A percentile compares a stretch with the other conserved stretches of the same genome.
Evolutionary conservation across 2,113 vertebrate genomes (phyloP).

Genomic region (Salvelinus sp.): DNA sequence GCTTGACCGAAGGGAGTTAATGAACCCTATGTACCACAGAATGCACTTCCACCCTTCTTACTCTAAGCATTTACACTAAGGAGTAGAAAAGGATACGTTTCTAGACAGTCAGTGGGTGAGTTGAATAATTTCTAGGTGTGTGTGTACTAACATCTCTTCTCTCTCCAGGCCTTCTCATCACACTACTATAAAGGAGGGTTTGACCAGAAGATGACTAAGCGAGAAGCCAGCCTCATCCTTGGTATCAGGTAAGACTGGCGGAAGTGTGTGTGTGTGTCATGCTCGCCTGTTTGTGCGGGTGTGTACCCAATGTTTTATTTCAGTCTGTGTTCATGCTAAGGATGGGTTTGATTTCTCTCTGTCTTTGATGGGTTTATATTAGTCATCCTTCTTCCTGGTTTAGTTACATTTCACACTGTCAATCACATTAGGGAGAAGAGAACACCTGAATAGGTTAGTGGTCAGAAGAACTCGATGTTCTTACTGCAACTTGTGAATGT

Average conservation of each 20-base stretch:
- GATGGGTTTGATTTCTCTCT: neutral
- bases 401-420: neutral
- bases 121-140: no score
- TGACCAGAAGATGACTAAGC: constrained; percentile 90
- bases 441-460: neutral
- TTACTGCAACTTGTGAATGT: neutral
- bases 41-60: neutral
- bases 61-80: no score
- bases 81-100: no score
- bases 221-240: constrained; percentile 92
- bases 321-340: neutral
- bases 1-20: no score
- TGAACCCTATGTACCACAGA: neutral
- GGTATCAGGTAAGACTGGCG: constrained; percentile 83
- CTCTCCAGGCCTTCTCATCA: constrained; percentile 77
- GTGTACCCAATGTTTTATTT: no score
- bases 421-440: neutral
- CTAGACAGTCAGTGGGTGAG: no score
- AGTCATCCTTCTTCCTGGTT: neutral
- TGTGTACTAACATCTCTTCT: neutral
- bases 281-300: no score
- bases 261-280: neutral
- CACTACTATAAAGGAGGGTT: constrained; percentile 95
- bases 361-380: neutral
- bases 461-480: neutral